phyloP scores from a whole-genome alignment of 2,113 vertebrate species.

The Lasiurus borealis region DNA sequence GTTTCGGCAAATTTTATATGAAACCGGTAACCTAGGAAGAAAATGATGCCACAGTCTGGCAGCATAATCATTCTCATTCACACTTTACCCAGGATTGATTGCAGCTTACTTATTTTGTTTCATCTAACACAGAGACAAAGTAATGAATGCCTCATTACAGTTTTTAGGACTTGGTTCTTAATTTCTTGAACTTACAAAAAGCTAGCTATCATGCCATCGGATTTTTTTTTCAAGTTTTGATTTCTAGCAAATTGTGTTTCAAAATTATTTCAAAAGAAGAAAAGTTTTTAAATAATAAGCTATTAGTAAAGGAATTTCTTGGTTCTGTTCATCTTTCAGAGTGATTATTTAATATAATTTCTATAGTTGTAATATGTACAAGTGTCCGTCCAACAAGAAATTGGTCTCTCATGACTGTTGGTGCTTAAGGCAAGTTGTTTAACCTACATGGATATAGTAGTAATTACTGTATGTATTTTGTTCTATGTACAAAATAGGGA shows the following conservation, averaged over 20 bases:
- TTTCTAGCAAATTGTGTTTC: constrained; percentile 66
- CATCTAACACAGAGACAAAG: constrained; percentile 79
- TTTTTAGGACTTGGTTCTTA: constrained; percentile 83
- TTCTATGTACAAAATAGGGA: constrained; percentile 6
- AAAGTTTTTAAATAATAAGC: constrained; percentile 77
- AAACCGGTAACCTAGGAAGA: constrained; percentile 84
- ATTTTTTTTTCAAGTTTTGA: constrained; percentile 78
- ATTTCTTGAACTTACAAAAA: constrained; percentile 72
- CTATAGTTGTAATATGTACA: constrained; percentile 60
- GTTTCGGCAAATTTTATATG: constrained; percentile 69
- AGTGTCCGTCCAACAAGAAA: constrained; percentile 51
- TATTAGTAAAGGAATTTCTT: constrained; percentile 77
- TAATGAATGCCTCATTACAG: constrained; percentile 82
- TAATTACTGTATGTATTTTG: constrained; percentile 53
- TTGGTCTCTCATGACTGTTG: constrained; percentile 55
- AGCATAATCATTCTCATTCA: constrained; percentile 83
- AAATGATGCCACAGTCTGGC: constrained; percentile 82
- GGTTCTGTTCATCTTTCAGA: constrained; percentile 74
- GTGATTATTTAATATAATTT: constrained; percentile 66
- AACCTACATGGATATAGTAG: constrained; percentile 40
- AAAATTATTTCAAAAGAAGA: constrained; percentile 78
- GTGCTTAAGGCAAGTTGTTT: constrained; percentile 47
- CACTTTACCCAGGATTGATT: constrained; percentile 83
- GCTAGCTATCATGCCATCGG: constrained; percentile 69
- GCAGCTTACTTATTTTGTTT: constrained; percentile 84